Evolutionary conservation across 2,888 invertebrate genomes (phyloP).

Genomic region (Margaritifera margaritifera): DNA sequence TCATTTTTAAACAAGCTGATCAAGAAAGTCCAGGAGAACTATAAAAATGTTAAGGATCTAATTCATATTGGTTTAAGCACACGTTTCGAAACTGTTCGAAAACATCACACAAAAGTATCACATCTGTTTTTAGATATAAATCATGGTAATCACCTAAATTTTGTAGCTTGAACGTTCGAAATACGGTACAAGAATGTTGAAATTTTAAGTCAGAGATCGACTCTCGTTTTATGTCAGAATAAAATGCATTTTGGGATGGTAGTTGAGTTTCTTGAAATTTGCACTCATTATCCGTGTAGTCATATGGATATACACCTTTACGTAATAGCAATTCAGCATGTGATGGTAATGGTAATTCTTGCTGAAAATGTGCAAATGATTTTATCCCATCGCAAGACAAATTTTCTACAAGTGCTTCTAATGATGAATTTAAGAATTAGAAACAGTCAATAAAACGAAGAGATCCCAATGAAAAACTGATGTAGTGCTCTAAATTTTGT

Average conservation of each 20-base stretch:
- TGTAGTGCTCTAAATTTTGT: too few relatives aligned
- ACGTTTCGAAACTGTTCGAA: conserved; percentile 64
- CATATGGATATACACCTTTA: too few relatives aligned
- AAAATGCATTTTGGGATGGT: too few relatives aligned
- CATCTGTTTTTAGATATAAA: conserved; percentile 19
- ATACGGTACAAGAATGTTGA: conserved; percentile 40
- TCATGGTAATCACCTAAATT: conserved; percentile 5
- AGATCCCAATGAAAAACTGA: too few relatives aligned
- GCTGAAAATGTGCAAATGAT: too few relatives aligned
- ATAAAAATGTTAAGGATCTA: too few relatives aligned
- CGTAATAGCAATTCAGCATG: too few relatives aligned
- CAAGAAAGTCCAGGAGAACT: conserved; percentile 61
- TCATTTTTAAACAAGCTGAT: conserved; percentile 55
- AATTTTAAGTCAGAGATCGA: conserved; percentile 21
- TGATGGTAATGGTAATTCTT: too few relatives aligned
- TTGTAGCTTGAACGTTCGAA: neutral
- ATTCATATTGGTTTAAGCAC: conserved; percentile 42
- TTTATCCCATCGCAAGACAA: neutral
- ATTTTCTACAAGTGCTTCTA: conserved; percentile 5
- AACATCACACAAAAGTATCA: conserved; percentile 59
- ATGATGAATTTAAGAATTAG: conserved; percentile 5
- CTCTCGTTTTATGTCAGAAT: conserved; percentile 1
- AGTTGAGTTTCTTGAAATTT: too few relatives aligned
- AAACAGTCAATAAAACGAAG: conserved; percentile 4
- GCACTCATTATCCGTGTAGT: too few relatives aligned